Conservation (phyloP, 1,140 invertebrate genomes). For the Metaphire vulgaris region DNA sequence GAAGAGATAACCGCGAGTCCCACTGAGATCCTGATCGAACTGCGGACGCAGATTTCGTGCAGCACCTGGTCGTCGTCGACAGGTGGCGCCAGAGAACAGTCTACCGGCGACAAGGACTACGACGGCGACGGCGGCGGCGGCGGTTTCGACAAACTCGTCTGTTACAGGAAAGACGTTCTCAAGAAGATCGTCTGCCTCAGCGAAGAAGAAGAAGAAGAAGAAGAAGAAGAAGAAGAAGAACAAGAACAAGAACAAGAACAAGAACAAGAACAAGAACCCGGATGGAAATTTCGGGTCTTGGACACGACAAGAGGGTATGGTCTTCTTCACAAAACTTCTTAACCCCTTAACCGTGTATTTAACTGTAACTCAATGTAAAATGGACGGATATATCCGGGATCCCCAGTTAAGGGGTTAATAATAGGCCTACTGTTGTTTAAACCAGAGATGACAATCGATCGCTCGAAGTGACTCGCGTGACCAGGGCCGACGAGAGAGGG, state of each 20-base stretch:
- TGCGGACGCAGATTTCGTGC: not conserved
- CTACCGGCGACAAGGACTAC: not conserved
- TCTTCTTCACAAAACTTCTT: no score
- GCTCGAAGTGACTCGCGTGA: no score
- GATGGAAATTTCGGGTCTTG: not conserved
- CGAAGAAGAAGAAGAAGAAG: slow-evolving; percentile 3
- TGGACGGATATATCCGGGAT: no score
- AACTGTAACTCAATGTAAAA: no score
- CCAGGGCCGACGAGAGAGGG: no score
- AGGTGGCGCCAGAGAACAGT: not conserved
- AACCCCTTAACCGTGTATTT: no score
- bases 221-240: not conserved
- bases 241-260: not conserved
- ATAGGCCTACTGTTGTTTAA: no score
- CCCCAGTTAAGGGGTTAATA: no score
- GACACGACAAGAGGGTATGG: not conserved
- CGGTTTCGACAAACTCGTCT: not conserved
- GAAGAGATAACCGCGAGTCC: not conserved
- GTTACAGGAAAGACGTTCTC: not conserved
- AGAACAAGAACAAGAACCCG: not conserved
- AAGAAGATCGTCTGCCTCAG: not conserved
- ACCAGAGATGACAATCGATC: no score
- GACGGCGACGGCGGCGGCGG: not conserved
- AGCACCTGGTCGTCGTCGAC: not conserved
- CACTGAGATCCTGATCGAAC: slow-evolving; percentile 1